phyloP scores from a whole-genome alignment of 2,888 invertebrate genomes.

The Epirrhoe tristata region DNA sequence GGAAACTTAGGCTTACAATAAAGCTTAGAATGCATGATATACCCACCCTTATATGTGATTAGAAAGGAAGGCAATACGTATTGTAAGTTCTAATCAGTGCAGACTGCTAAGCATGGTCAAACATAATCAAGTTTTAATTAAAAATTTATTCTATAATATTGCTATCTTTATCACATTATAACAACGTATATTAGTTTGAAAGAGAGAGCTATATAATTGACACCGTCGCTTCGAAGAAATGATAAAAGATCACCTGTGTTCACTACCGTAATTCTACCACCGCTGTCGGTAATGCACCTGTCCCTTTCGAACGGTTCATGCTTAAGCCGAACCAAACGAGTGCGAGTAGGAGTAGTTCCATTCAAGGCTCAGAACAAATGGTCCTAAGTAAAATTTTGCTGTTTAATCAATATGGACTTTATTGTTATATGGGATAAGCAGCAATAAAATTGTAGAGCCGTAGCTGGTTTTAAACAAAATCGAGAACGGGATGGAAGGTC shows the following conservation, averaged over 20 bases:
- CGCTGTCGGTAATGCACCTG: slow-evolving; percentile 78
- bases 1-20: slow-evolving; percentile 51
- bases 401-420: slow-evolving; percentile 49
- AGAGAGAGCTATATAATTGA: slow-evolving; percentile 73
- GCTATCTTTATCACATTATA: slow-evolving; percentile 58
- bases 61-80: slow-evolving; percentile 57
- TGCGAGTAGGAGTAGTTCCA: slow-evolving; percentile 84
- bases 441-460: slow-evolving; percentile 20
- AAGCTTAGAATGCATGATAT: slow-evolving; percentile 55
- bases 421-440: slow-evolving; percentile 14
- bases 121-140: slow-evolving; percentile 73
- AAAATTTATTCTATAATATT: slow-evolving; percentile 58
- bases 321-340: slow-evolving; percentile 82
- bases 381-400: slow-evolving; percentile 46
- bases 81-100: slow-evolving; percentile 39
- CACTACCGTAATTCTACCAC: slow-evolving; percentile 84
- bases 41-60: slow-evolving; percentile 67
- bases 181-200: slow-evolving; percentile 52
- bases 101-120: slow-evolving; percentile 74
- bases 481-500: slow-evolving; percentile 79
- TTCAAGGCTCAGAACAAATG: slow-evolving; percentile 51
- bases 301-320: slow-evolving; percentile 84
- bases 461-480: slow-evolving; percentile 47
- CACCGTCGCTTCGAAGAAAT: slow-evolving; percentile 74
- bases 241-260: slow-evolving; percentile 85